phyloP scores from a whole-genome alignment of 2,888 invertebrate genomes.

The Bursaphelenchus okinawaensis region DNA sequence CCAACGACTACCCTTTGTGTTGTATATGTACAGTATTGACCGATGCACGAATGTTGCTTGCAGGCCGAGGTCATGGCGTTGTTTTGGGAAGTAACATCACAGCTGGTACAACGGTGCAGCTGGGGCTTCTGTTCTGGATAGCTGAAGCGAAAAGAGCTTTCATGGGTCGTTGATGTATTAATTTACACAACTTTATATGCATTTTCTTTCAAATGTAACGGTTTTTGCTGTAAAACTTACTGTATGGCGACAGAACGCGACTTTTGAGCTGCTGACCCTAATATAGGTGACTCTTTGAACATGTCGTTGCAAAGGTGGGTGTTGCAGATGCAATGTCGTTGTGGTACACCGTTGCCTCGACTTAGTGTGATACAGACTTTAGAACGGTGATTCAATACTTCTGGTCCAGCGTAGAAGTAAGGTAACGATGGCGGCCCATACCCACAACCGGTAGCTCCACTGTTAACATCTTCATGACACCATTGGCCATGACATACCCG shows the following conservation, averaged over 20 bases:
- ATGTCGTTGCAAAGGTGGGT: slow-evolving; percentile 32
- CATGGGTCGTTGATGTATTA: too few species aligned
- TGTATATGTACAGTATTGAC: slow-evolving; percentile 53
- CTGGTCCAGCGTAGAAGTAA: slow-evolving; percentile 49
- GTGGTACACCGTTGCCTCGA: slow-evolving; percentile 26
- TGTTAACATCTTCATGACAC: slow-evolving; percentile 51
- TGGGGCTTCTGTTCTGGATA: slow-evolving; percentile 18
- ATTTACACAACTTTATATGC: too few species aligned
- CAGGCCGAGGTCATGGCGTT: slow-evolving; percentile 46
- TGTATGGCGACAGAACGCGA: slow-evolving; percentile 28
- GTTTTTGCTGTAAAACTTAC: too few species aligned
- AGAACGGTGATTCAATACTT: slow-evolving; percentile 40
- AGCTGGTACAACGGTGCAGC: slow-evolving; percentile 44
- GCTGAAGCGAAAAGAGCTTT: too few species aligned
- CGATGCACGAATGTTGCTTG: slow-evolving; percentile 42
- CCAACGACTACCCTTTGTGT: slow-evolving; percentile 33
- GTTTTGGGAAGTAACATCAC: slow-evolving; percentile 50
- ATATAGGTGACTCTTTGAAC: slow-evolving; percentile 7
- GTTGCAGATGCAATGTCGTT: slow-evolving; percentile 51
- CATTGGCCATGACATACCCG: slow-evolving; percentile 43
- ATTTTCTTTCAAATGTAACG: too few species aligned
- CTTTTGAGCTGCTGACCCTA: slow-evolving; percentile 19
- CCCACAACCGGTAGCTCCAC: slow-evolving; percentile 43
- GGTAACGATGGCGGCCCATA: slow-evolving; percentile 55
- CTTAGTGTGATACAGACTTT: slow-evolving; percentile 51